Base-by-base conservation (phyloP, 2,797 vertebrate genomes). In the Lepilemur ruficaudatus region DNA sequence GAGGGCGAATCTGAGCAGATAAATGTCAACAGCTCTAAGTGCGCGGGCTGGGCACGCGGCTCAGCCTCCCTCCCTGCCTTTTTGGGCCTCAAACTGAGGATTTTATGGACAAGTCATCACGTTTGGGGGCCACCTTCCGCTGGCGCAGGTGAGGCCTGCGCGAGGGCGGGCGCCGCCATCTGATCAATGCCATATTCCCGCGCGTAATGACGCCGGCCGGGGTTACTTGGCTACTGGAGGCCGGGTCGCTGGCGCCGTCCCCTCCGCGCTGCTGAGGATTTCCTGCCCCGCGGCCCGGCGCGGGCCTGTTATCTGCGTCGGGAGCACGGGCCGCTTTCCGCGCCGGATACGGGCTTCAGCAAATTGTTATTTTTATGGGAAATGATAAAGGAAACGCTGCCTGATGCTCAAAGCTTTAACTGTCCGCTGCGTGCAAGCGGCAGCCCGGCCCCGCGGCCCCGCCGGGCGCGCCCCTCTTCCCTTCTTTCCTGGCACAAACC, bases 341-440 rank as follows among this genome's bases (percentile, higher is more conserved):
- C 99, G 99, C 99, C 99, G 99, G 99, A 99, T 99, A 99, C 99
- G 99, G 99, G 99, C 99, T 99, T 98, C 99, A 98, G 99, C 99
- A 99, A 99, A 99, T 99, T 99, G 99, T 99, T 99, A 99, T 99
- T 99, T 99, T 99, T 99, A 99, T 99, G 99, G 99, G 99, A 99
- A 99, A 99, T 99, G 99, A 99, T 99, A 99, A 99, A 99, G 99
- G 99, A 99, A 99, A 99, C 99, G 99, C 99, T 99, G 98, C 99
- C 99, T 99, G 99, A 99, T 99, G 99, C 99, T 99, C 99, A 98
- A 99, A 99, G 99, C 99, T 99, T 99, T 99, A 99, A 99, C 99
- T 99, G 99, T 99, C 99, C 98, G 96, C 46, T 97, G 98, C 94
- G 30, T 3, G 5, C 43, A 32, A 15, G 15, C 72, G 20, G 28